phyloP scores from a whole-genome alignment of 2,888 invertebrate genomes.

The Chouioia cunea region DNA sequence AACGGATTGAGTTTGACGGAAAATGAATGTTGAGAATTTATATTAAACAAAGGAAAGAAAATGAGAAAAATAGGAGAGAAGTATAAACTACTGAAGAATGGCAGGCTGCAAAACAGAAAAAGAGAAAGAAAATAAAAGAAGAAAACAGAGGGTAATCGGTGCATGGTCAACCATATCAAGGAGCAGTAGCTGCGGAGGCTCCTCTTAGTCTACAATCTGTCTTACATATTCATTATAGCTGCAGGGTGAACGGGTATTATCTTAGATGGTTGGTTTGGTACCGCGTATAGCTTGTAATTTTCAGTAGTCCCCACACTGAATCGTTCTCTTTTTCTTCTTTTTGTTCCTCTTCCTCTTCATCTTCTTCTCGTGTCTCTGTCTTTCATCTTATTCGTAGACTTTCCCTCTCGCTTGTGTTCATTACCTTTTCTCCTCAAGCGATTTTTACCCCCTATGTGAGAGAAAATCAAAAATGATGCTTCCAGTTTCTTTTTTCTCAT shows the following conservation, averaged over 20 bases:
- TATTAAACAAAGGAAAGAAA: too few species aligned
- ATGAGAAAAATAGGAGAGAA: too few species aligned
- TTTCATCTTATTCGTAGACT: slow-evolving; percentile 24
- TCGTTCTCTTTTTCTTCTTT: slow-evolving; percentile 41
- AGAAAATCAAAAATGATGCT: background rate
- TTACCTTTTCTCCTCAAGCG: slow-evolving; percentile 33
- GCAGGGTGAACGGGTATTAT: slow-evolving; percentile 67
- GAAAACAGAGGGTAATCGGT: slow-evolving; percentile 61
- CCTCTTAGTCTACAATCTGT: slow-evolving; percentile 69
- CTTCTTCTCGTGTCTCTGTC: slow-evolving; percentile 17
- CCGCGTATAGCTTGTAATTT: slow-evolving; percentile 68
- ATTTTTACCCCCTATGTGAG: background rate
- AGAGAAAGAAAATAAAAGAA: slow-evolving; percentile 20
- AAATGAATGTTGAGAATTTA: too few species aligned
- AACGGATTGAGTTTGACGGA: too few species aligned
- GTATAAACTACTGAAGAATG: background rate
- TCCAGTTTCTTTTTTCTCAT: background rate
- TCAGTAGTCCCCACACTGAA: slow-evolving; percentile 58
- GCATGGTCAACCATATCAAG: slow-evolving; percentile 67
- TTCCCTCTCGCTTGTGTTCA: slow-evolving; percentile 28
- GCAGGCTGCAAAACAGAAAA: slow-evolving; percentile 10
- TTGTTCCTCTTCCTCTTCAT: slow-evolving; percentile 16
- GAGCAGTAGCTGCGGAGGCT: slow-evolving; percentile 66
- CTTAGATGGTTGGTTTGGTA: slow-evolving; percentile 67
- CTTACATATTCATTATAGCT: slow-evolving; percentile 69